Evolutionary conservation across 2,113 vertebrate species (phyloP).

Genomic region (Neolamprologus longior): DNA sequence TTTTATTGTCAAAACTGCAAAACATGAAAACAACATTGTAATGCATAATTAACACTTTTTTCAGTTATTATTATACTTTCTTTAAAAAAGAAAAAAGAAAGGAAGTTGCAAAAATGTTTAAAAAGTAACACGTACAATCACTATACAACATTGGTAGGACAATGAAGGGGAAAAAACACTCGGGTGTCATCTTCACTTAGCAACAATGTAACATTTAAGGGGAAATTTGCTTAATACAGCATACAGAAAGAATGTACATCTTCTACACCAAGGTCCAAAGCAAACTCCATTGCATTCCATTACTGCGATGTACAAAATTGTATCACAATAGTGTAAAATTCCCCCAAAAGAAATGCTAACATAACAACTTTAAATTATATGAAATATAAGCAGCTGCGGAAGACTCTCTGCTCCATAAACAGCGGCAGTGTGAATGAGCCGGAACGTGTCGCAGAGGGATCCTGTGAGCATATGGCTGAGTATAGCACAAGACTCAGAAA

Average conservation of each 20-base stretch:
- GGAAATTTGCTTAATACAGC: background rate
- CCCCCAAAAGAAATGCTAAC: background rate
- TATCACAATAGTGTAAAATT: background rate
- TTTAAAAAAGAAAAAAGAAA: background rate
- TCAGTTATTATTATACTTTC: background rate
- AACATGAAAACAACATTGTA: background rate
- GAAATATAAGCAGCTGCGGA: background rate
- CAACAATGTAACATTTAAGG: background rate
- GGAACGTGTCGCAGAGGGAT: background rate
- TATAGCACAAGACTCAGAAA: background rate
- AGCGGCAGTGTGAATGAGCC: background rate
- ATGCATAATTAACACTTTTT: background rate
- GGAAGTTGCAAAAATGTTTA: background rate
- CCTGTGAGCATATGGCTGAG: background rate
- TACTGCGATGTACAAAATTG: background rate
- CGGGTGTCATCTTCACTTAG: background rate
- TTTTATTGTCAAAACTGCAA: background rate
- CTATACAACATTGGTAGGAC: background rate
- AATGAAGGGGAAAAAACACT: fast-evolving
- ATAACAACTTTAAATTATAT: background rate
- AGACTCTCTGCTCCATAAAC: background rate
- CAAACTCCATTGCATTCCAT: background rate
- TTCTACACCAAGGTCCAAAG: background rate
- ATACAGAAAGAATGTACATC: background rate
- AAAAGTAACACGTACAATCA: background rate